phyloP scores from a whole-genome alignment of 2,888 invertebrate species.

The Dermolepida albohirtum region DNA sequence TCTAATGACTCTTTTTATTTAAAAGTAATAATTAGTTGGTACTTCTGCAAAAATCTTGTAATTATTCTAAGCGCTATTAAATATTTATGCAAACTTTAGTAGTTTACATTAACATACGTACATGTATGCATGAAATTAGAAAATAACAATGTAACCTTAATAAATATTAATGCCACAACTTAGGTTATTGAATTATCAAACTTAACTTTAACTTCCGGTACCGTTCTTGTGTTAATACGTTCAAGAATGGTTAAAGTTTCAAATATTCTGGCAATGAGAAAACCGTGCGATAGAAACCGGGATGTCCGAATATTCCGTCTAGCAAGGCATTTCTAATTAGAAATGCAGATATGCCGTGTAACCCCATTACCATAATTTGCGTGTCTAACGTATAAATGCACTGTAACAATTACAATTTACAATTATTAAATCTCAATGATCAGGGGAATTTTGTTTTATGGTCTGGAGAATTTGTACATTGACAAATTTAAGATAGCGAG shows the following conservation, averaged over 20 bases:
- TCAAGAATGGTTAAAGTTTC: conserved; percentile 12
- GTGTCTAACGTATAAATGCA: background rate
- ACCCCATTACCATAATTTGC: conserved; percentile 26
- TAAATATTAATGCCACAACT: conserved; percentile 3
- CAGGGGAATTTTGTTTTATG: too few species aligned
- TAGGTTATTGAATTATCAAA: background rate
- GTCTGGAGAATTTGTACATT: too few species aligned
- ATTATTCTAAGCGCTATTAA: too few species aligned
- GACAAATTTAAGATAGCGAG: too few species aligned
- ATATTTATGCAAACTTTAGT: too few species aligned
- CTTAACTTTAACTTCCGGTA: background rate
- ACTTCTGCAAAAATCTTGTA: too few species aligned
- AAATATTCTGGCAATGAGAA: conserved; percentile 13
- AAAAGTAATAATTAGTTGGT: too few species aligned
- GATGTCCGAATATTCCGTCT: background rate
- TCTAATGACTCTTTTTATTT: too few species aligned
- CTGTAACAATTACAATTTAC: conserved; percentile 1
- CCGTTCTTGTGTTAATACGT: background rate
- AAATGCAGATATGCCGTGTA: conserved; percentile 2
- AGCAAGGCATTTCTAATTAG: conserved; percentile 21
- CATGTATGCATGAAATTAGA: too few species aligned
- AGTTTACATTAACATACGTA: too few species aligned
- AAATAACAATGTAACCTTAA: too few species aligned
- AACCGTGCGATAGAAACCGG: conserved; percentile 1
- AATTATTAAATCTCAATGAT: too few species aligned